Evolutionary conservation across 2,888 invertebrate genomes (phyloP).

Genomic region (Hydrotaea cyrtoneurina): DNA sequence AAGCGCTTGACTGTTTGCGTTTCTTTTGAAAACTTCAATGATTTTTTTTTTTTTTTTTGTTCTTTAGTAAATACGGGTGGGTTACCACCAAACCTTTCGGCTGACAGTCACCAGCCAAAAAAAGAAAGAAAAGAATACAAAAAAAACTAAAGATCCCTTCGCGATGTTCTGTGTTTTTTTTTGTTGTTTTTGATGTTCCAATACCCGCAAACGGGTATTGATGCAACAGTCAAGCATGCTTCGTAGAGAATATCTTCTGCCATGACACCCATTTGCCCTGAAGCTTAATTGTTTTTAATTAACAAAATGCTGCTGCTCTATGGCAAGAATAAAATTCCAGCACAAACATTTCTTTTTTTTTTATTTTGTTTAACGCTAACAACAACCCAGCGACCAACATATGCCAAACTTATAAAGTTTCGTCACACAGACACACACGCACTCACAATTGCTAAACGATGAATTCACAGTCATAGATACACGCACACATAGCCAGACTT

Average conservation of each 20-base stretch:
- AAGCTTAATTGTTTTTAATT: constrained; percentile 68
- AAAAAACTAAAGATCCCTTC: constrained; percentile 40
- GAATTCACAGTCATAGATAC: constrained; percentile 5
- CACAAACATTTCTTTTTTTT: constrained; percentile 44
- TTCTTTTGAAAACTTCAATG: background rate
- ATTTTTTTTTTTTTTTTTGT: background rate
- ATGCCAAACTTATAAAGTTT: constrained; percentile 61
- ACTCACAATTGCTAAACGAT: constrained; percentile 33
- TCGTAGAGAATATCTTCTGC: constrained; percentile 55
- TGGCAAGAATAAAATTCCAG: constrained; percentile 63
- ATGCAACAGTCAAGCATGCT: background rate
- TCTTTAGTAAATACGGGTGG: constrained; percentile 34
- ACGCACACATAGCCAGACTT: background rate
- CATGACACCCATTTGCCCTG: constrained; percentile 71
- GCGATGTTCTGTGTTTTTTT: constrained; percentile 1
- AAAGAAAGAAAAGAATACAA: background rate
- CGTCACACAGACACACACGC: constrained; percentile 47
- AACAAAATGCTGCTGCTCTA: constrained; percentile 58
- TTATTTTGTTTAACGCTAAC: constrained; percentile 62
- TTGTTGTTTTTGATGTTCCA: too few species aligned
- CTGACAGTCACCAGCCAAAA: constrained; percentile 31
- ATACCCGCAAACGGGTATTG: too few species aligned
- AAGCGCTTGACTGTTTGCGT: background rate
- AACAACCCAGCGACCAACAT: constrained; percentile 29
- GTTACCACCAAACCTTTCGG: constrained; percentile 50